Percentiles rank a stretch among this genome's conserved stretches.
These are phyloP conservation scores for Athalia cordata DNA, from an alignment of 2,888 invertebrate species.

Conservation along the genomic window DNA sequence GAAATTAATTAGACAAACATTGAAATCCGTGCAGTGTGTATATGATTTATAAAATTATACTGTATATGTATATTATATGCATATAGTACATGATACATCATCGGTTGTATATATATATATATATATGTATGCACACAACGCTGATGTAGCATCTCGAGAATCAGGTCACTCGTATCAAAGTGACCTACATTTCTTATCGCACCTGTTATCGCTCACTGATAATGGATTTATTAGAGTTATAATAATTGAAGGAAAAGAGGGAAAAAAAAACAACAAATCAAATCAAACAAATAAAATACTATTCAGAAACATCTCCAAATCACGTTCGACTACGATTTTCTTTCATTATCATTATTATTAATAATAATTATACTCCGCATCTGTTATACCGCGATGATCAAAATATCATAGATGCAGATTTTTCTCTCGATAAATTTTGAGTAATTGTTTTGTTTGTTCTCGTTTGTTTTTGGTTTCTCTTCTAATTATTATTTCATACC, in stretches of 20 bases:
- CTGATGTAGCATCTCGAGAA: constrained; percentile 60
- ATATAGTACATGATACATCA: not conserved
- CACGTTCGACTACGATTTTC: not conserved
- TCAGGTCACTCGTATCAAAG: constrained; percentile 72
- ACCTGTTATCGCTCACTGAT: constrained; percentile 58
- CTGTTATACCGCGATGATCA: not conserved
- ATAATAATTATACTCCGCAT: not conserved
- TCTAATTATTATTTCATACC: too few relatives aligned
- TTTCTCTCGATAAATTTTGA: not conserved
- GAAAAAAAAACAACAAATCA: not conserved
- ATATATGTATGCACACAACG: constrained; percentile 46
- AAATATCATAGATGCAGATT: not conserved
- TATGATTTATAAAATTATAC: not conserved
- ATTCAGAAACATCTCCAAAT: constrained; percentile 17
- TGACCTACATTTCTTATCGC: constrained; percentile 72
- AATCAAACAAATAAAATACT: not conserved
- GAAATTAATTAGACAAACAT: not conserved
- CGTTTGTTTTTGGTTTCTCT: too few relatives aligned
- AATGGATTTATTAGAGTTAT: constrained; percentile 30
- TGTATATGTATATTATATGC: not conserved
- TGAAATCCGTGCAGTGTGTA: not conserved
- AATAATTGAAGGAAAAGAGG: not conserved
- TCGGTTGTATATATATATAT: too few relatives aligned
- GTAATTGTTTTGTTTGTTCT: too few relatives aligned
- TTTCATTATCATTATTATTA: too few relatives aligned